Evolutionary conservation across 2,113 vertebrate species (phyloP).

Genomic region (Ptyas mucosa): DNA sequence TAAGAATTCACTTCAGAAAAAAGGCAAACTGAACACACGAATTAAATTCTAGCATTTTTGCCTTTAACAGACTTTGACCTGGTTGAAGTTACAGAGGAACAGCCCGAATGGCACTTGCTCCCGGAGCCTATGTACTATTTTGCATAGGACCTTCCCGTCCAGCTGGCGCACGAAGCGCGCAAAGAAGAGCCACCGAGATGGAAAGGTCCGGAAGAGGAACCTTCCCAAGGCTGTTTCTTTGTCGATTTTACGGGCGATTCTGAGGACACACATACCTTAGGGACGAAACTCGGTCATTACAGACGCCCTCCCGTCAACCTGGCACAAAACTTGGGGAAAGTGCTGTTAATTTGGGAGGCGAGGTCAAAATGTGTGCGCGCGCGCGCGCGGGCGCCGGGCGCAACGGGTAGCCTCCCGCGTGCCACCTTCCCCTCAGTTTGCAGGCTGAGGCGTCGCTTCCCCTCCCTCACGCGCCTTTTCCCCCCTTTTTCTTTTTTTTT

Average conservation of each 20-base stretch:
- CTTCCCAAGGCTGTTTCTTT: background rate
- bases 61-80: background rate
- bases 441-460: background rate
- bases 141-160: background rate
- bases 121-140: background rate
- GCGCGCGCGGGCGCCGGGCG: accelerated
- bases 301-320: background rate
- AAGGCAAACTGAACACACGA: background rate
- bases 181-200: background rate
- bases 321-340: background rate
- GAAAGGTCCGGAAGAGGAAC: background rate
- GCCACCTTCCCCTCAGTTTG: background rate
- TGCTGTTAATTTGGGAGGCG: background rate
- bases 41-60: background rate
- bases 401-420: background rate
- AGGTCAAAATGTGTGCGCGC: background rate
- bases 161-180: background rate
- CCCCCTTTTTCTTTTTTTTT: background rate
- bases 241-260: background rate
- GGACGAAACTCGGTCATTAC: background rate
- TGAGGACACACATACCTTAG: background rate
- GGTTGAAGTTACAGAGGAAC: background rate
- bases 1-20: background rate
- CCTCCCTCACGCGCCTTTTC: background rate
- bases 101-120: background rate